Conservation (phyloP, 2,113 vertebrate species). For the Nesogale talazaci region DNA sequence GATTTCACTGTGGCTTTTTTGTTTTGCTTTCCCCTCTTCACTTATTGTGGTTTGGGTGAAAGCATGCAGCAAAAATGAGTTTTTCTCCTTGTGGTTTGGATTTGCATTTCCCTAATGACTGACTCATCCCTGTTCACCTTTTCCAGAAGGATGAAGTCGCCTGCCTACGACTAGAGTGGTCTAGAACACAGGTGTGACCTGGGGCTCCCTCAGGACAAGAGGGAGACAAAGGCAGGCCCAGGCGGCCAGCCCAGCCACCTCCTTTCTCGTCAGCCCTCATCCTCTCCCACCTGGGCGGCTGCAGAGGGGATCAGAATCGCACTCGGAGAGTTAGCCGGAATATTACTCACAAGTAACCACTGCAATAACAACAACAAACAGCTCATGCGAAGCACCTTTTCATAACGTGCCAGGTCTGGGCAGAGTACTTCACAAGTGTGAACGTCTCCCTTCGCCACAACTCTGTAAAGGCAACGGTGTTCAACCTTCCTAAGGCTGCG, state of each 20-base stretch:
- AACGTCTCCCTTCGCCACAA: not conserved
- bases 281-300: too few relatives aligned
- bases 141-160: not conserved
- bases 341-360: too few relatives aligned
- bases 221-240: not conserved
- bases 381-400: fast-evolving
- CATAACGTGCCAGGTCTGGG: fast-evolving
- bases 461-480: too few relatives aligned
- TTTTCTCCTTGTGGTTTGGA: too few relatives aligned
- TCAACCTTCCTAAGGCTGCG: too few relatives aligned
- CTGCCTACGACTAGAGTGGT: not conserved
- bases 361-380: not conserved
- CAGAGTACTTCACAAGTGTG: not conserved
- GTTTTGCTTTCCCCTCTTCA: too few relatives aligned
- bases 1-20: too few relatives aligned
- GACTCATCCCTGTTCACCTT: too few relatives aligned
- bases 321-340: not conserved
- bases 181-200: not conserved
- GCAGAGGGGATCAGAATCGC: not conserved
- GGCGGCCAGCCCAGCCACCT: not conserved
- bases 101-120: too few relatives aligned
- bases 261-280: too few relatives aligned
- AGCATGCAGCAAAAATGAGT: too few relatives aligned
- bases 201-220: not conserved
- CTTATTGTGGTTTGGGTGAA: too few relatives aligned